These are phyloP conservation scores for Ascidia mentula DNA, from an alignment of 23 tunicate species.

Conservation along the genomic window DNA sequence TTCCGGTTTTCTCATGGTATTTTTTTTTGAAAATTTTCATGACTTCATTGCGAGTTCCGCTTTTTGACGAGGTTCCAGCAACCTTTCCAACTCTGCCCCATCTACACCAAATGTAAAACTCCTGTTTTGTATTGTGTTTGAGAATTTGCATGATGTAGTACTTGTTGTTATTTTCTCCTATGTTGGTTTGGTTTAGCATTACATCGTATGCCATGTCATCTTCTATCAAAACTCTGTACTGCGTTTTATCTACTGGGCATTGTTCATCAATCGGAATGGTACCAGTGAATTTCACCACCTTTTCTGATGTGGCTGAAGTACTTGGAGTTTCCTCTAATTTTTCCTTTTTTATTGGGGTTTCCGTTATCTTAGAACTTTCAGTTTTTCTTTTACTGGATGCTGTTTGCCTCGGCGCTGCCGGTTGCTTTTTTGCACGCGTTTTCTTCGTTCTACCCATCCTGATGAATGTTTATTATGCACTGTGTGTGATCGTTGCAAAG, in stretches of 20 bases:
- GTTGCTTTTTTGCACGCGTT: no score
- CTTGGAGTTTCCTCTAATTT: background rate
- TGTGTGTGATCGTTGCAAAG: no score
- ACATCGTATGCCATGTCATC: conserved; percentile 39
- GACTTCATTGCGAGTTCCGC: background rate
- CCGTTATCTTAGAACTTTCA: no score
- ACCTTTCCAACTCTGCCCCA: conserved; percentile 82
- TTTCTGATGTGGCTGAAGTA: background rate
- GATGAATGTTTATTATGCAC: no score
- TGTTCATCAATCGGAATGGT: conserved; percentile 58
- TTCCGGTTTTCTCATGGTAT: conserved; percentile 62
- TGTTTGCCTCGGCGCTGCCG: no score
- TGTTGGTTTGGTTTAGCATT: conserved; percentile 80
- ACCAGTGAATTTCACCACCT: conserved; percentile 32
- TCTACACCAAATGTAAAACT: conserved; percentile 50
- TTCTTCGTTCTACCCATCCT: no score
- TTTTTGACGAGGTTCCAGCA: conserved; percentile 30
- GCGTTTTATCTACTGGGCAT: conserved; percentile 34
- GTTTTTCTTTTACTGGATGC: no score
- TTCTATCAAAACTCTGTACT: conserved; percentile 43
- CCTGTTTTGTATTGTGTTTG: conserved; percentile 41
- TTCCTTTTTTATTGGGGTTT: no score
- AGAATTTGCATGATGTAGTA: conserved; percentile 51
- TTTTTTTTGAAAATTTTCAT: conserved; percentile 40
- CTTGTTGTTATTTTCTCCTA: conserved; percentile 71